Base-by-base conservation (phyloP, 2,113 vertebrate genomes). In the Ochotona curzoniae region DNA sequence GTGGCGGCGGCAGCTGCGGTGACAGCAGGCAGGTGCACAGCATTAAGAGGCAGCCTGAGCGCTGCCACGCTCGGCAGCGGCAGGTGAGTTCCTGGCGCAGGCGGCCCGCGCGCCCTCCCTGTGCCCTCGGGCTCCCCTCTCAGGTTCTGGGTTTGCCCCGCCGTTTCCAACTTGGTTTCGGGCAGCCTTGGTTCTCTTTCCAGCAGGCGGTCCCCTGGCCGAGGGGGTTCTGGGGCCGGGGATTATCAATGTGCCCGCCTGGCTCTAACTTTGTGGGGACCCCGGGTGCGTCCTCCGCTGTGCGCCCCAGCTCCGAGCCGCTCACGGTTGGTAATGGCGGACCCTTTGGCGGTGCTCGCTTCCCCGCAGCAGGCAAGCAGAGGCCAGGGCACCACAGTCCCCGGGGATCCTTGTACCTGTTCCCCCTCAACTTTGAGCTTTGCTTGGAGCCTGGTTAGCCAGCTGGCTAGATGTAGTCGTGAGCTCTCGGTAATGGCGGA, bases 11-110 rank as follows among this genome's bases (percentile, higher is more conserved):
- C 14, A 14, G 54, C 54, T 18, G 14, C 54, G 84, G n/a, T 30
- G 80, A 79, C 5, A 0, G 87, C 81, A 7, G 89, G 85, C 74
- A n/a, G 66, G 64, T 61, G 17, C 51, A 75, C 30, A 70, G 91
- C 74, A 84, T 18, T 4, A 57, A 18, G 54, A 57, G 54, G 81
- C 76, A 17, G 94, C 89, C 69, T 35, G n/a, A 18, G 83, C 14
- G 44, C 92, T 18, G 93, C 84, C 84, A 5, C 70, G 75, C 79
- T 75, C 14, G 44, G 88, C 15, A 30, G 88, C 15, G 32, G 88
- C 94, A 95, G 97, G 97, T 97, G 96, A 96, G 96, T 96, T 76
- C 73, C 25, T 13, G 73, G 79, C 74, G 66, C 57, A 5, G 66
- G 76, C 61, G 73, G 69, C 94, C 90, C 73, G 57, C 69, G 26